Conservation (phyloP, 2,888 invertebrate genomes). For the Amiota minor region DNA sequence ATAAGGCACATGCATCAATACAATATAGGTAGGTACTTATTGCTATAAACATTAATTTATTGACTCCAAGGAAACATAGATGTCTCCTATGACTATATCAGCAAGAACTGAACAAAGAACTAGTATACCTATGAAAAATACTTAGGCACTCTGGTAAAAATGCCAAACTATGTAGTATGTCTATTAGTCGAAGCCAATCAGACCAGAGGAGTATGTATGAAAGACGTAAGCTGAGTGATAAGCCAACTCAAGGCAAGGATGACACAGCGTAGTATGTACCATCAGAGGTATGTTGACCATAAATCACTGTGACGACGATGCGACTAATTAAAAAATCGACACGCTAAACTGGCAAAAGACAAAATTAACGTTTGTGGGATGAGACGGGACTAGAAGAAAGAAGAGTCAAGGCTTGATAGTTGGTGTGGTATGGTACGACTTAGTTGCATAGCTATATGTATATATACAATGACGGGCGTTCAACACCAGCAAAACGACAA, state of each 20-base stretch:
- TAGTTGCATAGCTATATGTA: background rate
- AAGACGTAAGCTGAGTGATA: background rate
- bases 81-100: background rate
- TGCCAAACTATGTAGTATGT: background rate
- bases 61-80: background rate
- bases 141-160: background rate
- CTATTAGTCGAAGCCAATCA: background rate
- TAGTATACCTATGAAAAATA: constrained; percentile 3
- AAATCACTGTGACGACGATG: constrained; percentile 65
- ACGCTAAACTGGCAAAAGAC: constrained; percentile 66
- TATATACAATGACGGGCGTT: background rate
- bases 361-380: constrained; percentile 61
- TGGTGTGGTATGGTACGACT: constrained; percentile 7
- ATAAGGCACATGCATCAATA: background rate
- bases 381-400: background rate
- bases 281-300: constrained; percentile 45
- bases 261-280: background rate
- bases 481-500: background rate
- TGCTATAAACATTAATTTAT: constrained; percentile 14
- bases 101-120: constrained; percentile 15
- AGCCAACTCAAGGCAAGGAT: constrained; percentile 1
- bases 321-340: constrained; percentile 68
- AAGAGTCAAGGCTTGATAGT: background rate
- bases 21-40: no score
- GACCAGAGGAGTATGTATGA: background rate